Base-by-base conservation (phyloP, 2,888 invertebrate species). In the Pachycephus smyrnensis region DNA sequence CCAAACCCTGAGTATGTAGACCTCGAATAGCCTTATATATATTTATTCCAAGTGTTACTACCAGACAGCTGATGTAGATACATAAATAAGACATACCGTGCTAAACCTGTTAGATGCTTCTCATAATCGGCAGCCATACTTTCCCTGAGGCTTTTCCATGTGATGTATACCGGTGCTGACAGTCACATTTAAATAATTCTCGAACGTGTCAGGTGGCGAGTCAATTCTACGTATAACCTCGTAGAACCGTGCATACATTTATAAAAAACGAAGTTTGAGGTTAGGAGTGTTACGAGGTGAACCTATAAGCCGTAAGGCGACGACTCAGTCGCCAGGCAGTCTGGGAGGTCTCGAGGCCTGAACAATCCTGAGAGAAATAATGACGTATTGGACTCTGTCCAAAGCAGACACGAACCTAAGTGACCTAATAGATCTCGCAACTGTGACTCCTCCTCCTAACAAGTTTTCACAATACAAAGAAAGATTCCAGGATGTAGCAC, bases 321-420 rank as follows among this genome's bases (percentile, higher is more conserved):
- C 71, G 71, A 23, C 23, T 30, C 23, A 32, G 77, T 75, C 77
- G 77, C 77, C 77, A 77, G 33, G 77, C 77, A 73, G 77, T 77
- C 77, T 77, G 74, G n/a, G 73, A 74, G 74, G 74, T 32, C 30
- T 32, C 55, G n/a, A 40, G 77, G 35, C 37, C 55, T 55, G 55
- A 55, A 55, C 55, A 55, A 23, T 55, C 55, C 55, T 55, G 23
- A 55, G 23, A 55, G 55, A 55, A 55, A 55, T 30, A 73, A 74
- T 68, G 73, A 74, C 36, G 74, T 23, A 33, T 68, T 68, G 73
- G 74, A 69, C 68, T 40, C 23, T 36, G 74, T 73, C 77, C 68
- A 74, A 73, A 55, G 33, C 55, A 68, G 68, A 74, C 23, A 15
- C 68, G 33, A 68, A 32, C 33, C 37, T 33, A 30, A 31, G 12